A percentile compares a stretch with the other conserved stretches of the same genome.
Conservation (phyloP, 1,140 invertebrate species). For the Halictus rubicundus region DNA sequence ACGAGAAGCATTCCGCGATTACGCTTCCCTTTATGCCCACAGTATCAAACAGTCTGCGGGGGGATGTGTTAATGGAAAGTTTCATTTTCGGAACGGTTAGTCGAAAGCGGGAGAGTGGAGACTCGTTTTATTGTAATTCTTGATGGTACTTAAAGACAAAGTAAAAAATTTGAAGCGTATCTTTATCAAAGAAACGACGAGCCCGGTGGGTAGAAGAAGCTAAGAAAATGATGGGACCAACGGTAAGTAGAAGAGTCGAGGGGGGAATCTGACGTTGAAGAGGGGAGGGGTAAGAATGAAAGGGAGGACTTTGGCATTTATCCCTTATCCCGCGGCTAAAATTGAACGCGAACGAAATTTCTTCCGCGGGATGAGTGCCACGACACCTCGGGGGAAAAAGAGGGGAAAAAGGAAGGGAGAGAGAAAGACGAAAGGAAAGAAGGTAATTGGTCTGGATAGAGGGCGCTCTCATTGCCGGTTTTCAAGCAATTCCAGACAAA, state of each 20-base stretch:
- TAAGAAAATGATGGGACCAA: neutral
- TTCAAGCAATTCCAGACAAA: slow-evolving; percentile 64
- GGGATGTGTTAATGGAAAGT: neutral
- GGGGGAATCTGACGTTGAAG: slow-evolving; percentile 8
- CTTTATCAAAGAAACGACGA: neutral
- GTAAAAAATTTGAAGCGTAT: neutral
- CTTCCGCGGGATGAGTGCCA: slow-evolving; percentile 40
- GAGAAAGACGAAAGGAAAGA: slow-evolving; percentile 46
- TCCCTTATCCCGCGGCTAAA: slow-evolving; percentile 62
- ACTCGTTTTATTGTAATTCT: neutral
- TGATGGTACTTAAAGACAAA: neutral
- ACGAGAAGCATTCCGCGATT: no score
- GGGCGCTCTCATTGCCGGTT: slow-evolving; percentile 56
- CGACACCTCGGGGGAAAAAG: slow-evolving; percentile 44
- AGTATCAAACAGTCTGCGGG: no score
- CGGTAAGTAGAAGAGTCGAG: slow-evolving; percentile 9
- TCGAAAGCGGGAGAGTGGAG: neutral
- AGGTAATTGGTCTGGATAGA: slow-evolving; percentile 60
- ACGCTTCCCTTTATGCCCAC: neutral
- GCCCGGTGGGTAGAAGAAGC: neutral
- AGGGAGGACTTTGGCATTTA: slow-evolving; percentile 57
- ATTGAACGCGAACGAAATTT: slow-evolving; percentile 63
- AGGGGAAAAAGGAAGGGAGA: neutral
- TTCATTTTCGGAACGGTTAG: neutral
- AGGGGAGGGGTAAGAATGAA: neutral